Evolutionary conservation across 2,888 invertebrate genomes (phyloP).

Genomic region (Caenorhabditis drosophilae): DNA sequence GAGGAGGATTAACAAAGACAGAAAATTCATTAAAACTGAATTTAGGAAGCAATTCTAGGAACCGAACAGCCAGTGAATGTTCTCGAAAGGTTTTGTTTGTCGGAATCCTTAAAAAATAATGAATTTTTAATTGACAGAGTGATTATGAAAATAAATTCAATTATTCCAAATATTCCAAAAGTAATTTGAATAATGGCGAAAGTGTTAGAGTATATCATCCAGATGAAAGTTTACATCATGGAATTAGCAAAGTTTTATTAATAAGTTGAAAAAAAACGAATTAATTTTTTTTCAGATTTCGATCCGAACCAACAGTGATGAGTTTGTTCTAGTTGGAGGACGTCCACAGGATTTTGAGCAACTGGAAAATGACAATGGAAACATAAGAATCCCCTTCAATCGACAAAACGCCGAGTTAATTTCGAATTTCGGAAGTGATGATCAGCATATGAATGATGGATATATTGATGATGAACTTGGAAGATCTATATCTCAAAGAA

Average conservation of each 20-base stretch:
- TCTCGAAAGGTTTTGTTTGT: neutral
- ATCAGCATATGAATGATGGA: neutral
- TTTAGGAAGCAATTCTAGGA: neutral
- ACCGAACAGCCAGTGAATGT: neutral
- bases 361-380: neutral
- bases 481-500: constrained; percentile 14
- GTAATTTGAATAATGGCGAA: neutral
- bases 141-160: too few species aligned
- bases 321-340: constrained; percentile 39
- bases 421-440: neutral
- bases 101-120: too few species aligned
- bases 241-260: constrained; percentile 8
- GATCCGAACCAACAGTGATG: constrained; percentile 44
- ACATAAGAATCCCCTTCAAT: neutral
- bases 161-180: neutral
- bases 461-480: constrained; percentile 8
- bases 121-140: too few species aligned
- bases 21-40: neutral
- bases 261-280: neutral
- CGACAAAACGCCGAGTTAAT: neutral
- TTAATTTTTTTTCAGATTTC: constrained; percentile 21
- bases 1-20: neutral
- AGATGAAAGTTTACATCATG: constrained; percentile 22
- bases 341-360: constrained; percentile 20
- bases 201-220: constrained; percentile 23